A percentile compares a stretch with the other conserved stretches of the same genome.
These are phyloP conservation scores for Ecdyonurus torrentis DNA, from an alignment of 2,888 invertebrate species.

Conservation along the genomic window DNA sequence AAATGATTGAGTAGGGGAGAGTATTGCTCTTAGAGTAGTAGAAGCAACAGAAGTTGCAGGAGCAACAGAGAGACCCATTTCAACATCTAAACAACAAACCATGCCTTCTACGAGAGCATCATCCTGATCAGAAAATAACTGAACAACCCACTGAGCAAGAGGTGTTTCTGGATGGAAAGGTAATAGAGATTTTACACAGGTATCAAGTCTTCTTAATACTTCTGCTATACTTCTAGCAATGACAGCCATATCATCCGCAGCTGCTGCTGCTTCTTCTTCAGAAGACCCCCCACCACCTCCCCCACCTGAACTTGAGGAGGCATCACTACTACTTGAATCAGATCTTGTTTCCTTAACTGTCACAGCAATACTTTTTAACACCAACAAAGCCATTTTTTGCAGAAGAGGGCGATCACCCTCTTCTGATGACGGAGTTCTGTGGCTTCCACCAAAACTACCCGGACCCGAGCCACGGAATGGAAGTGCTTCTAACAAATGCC, in stretches of 20 bases:
- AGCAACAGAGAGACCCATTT: conserved; percentile 59
- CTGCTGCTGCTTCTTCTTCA: conserved; percentile 39
- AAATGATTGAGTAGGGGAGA: conserved; percentile 75
- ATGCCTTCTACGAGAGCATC: conserved; percentile 82
- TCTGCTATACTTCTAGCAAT: conserved; percentile 74
- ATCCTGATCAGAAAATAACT: conserved; percentile 78
- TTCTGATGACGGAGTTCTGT: conserved; percentile 30
- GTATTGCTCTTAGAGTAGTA: conserved; percentile 40
- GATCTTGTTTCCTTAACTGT: conserved; percentile 79
- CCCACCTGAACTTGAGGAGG: conserved; percentile 58
- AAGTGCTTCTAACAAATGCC: conserved; percentile 45
- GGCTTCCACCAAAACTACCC: conserved; percentile 29
- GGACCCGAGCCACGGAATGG: conserved; percentile 27
- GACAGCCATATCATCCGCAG: conserved; percentile 75
- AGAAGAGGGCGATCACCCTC: conserved; percentile 53
- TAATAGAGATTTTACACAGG: conserved; percentile 60
- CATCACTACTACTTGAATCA: conserved; percentile 57
- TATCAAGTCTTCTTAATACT: conserved; percentile 42
- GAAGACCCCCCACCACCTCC: conserved; percentile 26
- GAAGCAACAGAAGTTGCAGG: conserved; percentile 37
- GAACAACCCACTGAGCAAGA: conserved; percentile 73
- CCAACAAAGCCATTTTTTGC: conserved; percentile 72
- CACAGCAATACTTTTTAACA: conserved; percentile 75
- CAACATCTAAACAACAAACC: conserved; percentile 80
- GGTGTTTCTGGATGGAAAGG: conserved; percentile 79